Base-by-base conservation (phyloP, 1,140 invertebrate genomes). In the Hirudo medicinalis region DNA sequence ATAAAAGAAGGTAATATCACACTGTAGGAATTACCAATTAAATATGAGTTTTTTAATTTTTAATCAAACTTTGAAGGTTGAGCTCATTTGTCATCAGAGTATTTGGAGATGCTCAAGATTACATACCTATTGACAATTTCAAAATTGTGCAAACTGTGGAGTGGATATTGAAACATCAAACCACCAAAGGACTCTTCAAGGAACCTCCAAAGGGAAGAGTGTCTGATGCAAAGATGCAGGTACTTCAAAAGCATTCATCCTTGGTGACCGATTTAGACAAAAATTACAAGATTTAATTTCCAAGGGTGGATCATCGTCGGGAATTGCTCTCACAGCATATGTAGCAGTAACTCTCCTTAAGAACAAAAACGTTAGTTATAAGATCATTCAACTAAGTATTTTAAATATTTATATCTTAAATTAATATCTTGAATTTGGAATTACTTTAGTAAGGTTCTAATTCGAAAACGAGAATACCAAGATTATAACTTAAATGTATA, bases 71-170 rank as follows among this genome's bases (percentile, higher is more conserved):
- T 72, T 73, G 22, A 75, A 90, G 89, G 88, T 84, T 96, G 74
- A 96, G 94, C 5, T 90, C 93, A 5, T 92, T 93, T 77, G 90
- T 93, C 0, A 87, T 87, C 0, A 86, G 90, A 73, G 89, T 91
- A 55, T 87, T 96, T 75, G 85, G 86, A 32, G 88, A 90, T 80
- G 91, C 91, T 3, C 83, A 86, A 66, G 82, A 86, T 49, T 89
- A 89, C 78, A 90, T 92, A 66, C 86, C 86, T 57, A 84, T 94
- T 54, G 90, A 91, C 70, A 76, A 81, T 20, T 69, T 76, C 54
- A 86, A 92, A 55, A 86, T 94, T 70, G 80, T 85, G 11, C 84
- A 85, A 54, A 87, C 90, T 15, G 80, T 93, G 6, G 82, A 87
- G 36, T 97, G 91, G 88, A 82, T 97, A 54, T 83, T 87, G 0